Evolutionary conservation across 2,797 vertebrate genomes (phyloP).

Genomic region (Cyclura pinguis): DNA sequence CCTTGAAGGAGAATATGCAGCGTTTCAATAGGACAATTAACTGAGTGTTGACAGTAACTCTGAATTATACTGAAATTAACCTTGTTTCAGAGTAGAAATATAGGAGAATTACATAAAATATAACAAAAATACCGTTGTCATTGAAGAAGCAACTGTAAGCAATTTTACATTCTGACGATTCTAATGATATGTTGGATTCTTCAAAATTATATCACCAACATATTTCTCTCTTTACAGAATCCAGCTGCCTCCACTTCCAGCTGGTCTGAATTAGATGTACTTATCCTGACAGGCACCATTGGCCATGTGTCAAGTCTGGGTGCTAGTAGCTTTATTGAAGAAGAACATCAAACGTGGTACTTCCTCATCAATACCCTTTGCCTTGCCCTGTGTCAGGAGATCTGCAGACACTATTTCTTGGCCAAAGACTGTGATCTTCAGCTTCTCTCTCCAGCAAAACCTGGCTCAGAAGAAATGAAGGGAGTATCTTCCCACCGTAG

Average conservation of each 20-base stretch:
- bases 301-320: constrained; percentile 91
- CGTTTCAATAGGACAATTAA: constrained; percentile 16
- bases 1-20: constrained; percentile 1
- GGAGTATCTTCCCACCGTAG: constrained; percentile 10
- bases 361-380: constrained; percentile 94
- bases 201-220: background rate
- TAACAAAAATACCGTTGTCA: constrained; percentile 35
- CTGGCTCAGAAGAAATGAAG: rapidly evolving
- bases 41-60: constrained; percentile 11
- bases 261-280: constrained; percentile 89
- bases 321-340: constrained; percentile 95
- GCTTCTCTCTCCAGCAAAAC: constrained; percentile 31
- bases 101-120: constrained; percentile 10
- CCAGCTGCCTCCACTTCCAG: constrained; percentile 60
- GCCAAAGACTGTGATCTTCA: constrained; percentile 56
- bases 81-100: background rate
- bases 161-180: background rate
- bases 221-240: constrained; percentile 63
- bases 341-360: constrained; percentile 98
- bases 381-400: constrained; percentile 89
- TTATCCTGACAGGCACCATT: constrained; percentile 87
- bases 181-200: background rate
- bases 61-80: constrained; percentile 33
- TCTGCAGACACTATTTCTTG: constrained; percentile 88
- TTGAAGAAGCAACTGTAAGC: background rate